A percentile compares a stretch with the other conserved stretches of the same genome.
phyloP scores from a whole-genome alignment of 2,797 vertebrate genomes.

The Esox lucius region DNA sequence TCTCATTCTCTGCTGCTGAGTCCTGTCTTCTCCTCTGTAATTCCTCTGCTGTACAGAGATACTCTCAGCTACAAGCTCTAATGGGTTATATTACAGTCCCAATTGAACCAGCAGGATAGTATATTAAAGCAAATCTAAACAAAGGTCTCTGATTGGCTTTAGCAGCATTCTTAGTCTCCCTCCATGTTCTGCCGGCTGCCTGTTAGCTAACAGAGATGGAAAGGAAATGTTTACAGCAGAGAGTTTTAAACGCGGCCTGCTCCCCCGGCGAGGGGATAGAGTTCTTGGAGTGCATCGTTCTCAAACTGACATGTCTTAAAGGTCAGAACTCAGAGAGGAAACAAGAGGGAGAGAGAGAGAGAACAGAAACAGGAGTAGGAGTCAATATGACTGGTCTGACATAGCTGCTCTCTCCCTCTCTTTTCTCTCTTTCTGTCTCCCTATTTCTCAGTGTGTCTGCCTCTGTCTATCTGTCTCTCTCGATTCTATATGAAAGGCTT shows the following conservation, averaged over 20 bases:
- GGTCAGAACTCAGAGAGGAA: conserved; percentile 62
- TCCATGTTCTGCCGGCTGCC: conserved; percentile 11
- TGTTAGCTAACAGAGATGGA: conserved; percentile 36
- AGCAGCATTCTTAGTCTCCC: conserved; percentile 36
- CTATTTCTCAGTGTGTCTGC: too few relatives aligned
- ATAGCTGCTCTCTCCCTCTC: too few relatives aligned
- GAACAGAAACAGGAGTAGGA: conserved; percentile 43
- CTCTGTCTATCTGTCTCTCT: too few relatives aligned
- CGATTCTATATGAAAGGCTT: too few relatives aligned
- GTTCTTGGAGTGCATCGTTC: conserved; percentile 30
- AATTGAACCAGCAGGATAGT: conserved; percentile 65
- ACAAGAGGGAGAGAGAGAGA: conserved; percentile 38
- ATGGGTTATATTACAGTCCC: conserved; percentile 68
- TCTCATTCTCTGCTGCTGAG: too few relatives aligned
- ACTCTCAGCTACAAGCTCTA: conserved; percentile 54
- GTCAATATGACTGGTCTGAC: conserved; percentile 47
- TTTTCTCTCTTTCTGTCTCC: too few relatives aligned
- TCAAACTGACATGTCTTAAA: conserved; percentile 61
- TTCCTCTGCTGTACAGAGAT: too few relatives aligned
- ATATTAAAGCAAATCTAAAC: conserved; percentile 72
- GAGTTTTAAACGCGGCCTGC: conserved; percentile 13
- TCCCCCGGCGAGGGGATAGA: neutral
- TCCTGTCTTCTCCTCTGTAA: too few relatives aligned
- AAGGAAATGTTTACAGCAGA: conserved; percentile 13
- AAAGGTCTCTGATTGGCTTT: conserved; percentile 50